These are phyloP conservation scores for Beroe forskalii DNA, from an alignment of 37 sponge, comb jelly and placozoan genomes.

Conservation along the genomic window DNA sequence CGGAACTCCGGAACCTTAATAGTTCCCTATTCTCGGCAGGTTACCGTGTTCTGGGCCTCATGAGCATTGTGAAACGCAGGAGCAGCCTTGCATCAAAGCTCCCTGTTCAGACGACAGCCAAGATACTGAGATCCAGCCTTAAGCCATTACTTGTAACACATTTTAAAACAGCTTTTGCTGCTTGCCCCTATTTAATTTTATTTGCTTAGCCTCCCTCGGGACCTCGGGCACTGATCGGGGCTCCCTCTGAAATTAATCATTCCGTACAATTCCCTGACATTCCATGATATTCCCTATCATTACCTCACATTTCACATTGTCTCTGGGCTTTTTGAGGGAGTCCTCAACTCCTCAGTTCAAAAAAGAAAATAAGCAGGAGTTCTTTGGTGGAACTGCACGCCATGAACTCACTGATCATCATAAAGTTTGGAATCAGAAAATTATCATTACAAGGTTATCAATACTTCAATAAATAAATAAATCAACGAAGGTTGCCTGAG, in stretches of 20 bases:
- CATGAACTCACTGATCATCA: too few species aligned
- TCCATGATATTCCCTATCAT: not conserved
- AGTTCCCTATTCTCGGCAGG: not conserved
- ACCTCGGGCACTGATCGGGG: too few species aligned
- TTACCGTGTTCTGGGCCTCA: not conserved
- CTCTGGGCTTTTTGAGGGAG: not conserved
- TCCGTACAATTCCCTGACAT: not conserved
- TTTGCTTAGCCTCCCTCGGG: too few species aligned
- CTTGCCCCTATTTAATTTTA: too few species aligned
- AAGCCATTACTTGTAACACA: too few species aligned
- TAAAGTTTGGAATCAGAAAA: not conserved
- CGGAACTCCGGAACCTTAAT: too few species aligned
- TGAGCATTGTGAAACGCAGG: not conserved
- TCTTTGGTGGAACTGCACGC: too few species aligned
- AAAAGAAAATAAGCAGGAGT: too few species aligned
- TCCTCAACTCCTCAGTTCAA: too few species aligned
- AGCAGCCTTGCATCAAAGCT: slow-evolving; percentile 23
- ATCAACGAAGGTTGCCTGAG: too few species aligned
- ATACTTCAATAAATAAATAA: not conserved
- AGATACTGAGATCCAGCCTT: not conserved
- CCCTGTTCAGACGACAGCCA: not conserved
- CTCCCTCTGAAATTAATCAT: too few species aligned
- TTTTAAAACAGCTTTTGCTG: too few species aligned
- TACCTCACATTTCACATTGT: not conserved
- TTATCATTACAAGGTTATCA: not conserved